phyloP scores from a whole-genome alignment of 37 sponge, comb jelly and placozoan genomes.

The Halisarca cf. caerulea region DNA sequence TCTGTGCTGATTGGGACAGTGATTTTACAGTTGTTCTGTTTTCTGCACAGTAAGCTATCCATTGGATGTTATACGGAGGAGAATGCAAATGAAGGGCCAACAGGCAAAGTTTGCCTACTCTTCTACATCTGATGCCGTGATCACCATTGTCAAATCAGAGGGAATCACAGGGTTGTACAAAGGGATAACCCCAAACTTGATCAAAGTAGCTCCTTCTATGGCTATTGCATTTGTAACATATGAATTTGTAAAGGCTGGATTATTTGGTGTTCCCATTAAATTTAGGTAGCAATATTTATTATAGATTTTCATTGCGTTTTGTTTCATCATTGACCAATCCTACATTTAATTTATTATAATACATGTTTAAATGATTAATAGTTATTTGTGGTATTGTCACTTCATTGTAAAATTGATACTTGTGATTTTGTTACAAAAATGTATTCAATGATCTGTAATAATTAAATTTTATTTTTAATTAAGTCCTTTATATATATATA shows the following conservation, averaged over 20 bases:
- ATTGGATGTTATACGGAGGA: constrained; percentile 68
- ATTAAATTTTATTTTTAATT: too few species aligned
- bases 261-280: constrained; percentile 37
- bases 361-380: too few species aligned
- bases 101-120: constrained; percentile 39
- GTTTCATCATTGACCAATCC: too few species aligned
- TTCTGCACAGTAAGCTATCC: constrained; percentile 59
- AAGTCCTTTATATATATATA: too few species aligned
- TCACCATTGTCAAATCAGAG: constrained; percentile 44
- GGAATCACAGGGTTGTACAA: constrained; percentile 67
- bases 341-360: too few species aligned
- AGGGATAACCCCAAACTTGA: constrained; percentile 51
- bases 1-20: too few species aligned
- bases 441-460: too few species aligned
- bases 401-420: too few species aligned
- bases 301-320: too few species aligned
- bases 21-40: too few species aligned
- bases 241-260: constrained; percentile 52
- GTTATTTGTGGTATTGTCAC: too few species aligned
- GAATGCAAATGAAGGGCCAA: constrained; percentile 77
- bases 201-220: constrained; percentile 72
- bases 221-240: constrained; percentile 74
- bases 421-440: too few species aligned
- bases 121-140: constrained; percentile 53
- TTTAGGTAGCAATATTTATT: constrained; percentile 23